These are phyloP conservation scores for Dendrocopos noguchii DNA, from an alignment of 2,113 vertebrate species.

Conservation along the genomic window DNA sequence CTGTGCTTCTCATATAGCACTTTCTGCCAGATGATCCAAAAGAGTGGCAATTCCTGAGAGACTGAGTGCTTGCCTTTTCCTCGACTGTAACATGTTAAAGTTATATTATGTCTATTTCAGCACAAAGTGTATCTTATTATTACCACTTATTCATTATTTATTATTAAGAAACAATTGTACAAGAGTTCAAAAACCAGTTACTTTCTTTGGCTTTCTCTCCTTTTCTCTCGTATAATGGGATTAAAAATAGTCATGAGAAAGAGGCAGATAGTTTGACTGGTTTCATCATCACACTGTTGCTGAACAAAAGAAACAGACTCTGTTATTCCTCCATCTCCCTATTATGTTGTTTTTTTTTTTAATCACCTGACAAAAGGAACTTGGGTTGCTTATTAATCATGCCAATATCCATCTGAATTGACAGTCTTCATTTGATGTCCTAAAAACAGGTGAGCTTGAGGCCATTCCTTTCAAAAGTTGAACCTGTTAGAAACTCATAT, in stretches of 20 bases:
- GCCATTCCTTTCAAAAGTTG: background rate
- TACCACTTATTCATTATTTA: background rate
- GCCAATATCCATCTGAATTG: background rate
- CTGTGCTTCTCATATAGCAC: conserved; percentile 13
- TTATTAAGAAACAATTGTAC: background rate
- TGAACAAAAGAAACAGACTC: background rate
- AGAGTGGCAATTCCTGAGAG: conserved; percentile 16
- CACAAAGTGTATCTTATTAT: background rate
- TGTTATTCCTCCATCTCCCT: background rate
- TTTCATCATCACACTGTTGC: background rate
- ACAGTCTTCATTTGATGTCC: background rate
- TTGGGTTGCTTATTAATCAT: background rate
- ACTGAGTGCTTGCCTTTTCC: background rate
- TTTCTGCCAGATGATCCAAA: conserved; percentile 50
- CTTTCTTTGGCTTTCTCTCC: background rate
- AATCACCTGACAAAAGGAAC: background rate
- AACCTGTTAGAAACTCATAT: background rate
- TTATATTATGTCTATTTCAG: background rate
- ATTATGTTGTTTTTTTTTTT: background rate
- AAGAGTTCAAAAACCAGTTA: background rate
- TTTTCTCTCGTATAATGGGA: background rate
- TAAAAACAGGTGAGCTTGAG: background rate
- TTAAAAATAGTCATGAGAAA: background rate
- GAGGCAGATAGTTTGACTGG: background rate
- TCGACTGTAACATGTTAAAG: background rate